Evolutionary conservation across 2,797 vertebrate species (phyloP), one percentile per base, ranked within the genome.

Genomic region (Hapalemur alaotrensis): DNA sequence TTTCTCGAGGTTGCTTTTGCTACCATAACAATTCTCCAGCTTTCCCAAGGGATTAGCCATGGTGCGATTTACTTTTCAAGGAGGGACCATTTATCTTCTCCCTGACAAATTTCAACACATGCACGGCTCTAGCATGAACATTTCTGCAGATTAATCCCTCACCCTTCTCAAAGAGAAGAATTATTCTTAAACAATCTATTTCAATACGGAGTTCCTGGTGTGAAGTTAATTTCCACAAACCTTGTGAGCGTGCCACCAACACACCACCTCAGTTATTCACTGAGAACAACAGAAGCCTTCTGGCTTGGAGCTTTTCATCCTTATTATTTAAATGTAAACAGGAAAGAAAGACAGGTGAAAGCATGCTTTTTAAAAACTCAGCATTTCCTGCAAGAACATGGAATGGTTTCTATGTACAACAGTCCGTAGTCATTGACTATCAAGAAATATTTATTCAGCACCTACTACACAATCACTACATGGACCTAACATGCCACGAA

Each of bases 81-180:
- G 85, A 98, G 98, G 98, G 97, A 97, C 98, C 98, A 98, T 98
- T 99, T 99, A 99, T 99, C 98, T 98, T 97, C 97, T 96, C 97
- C 95, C 97, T 99, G 98, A 99, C 98, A 98, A 98, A 99, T 99
- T 98, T 98, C 98, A 98, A 97, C 98, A 98, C 98, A 97, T 96
- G 93, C 97, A 98, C 98, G 97, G 97, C 95, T 72, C 97, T 97
- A 97, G 97, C 94, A 97, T 32, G 98, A 98, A 98, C 94, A 98
- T 95, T 98, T 98, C 98, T 98, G 97, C 96, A 98, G 98, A 98
- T 98, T 98, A 98, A 98, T 98, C 97, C 98, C 97, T 98, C 97
- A 97, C 97, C 91, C 95, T 98, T 95, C 97, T 98, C 97, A 98
- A 98, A 98, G 92, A 98, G 92, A 96, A 98, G 95, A 98, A 97